Base-by-base conservation (phyloP, 2,888 invertebrate genomes). In the Koerneria pararmatus region DNA sequence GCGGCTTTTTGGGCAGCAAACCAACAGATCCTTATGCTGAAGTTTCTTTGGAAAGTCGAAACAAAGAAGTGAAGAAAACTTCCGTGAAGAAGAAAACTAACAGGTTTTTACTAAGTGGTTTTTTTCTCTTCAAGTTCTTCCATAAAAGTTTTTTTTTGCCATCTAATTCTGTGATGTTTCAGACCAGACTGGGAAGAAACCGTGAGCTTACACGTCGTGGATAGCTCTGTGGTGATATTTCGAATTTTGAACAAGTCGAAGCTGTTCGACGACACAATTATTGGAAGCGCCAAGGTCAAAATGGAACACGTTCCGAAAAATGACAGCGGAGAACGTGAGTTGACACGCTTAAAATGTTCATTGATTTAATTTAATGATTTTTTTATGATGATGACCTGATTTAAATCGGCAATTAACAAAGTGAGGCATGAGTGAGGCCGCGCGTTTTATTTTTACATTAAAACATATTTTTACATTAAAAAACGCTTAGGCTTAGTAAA, bases 121-220 rank as follows among this genome's bases (percentile, higher is more conserved):
- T 41, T 41, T n/a, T 41, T 15, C 46, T 11, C 11, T n/a, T 41
- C 11, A 15, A 41, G 11, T 15, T 41, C n/a, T 41, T n/a, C n/a
- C n/a, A n/a, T n/a, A n/a, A n/a, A n/a, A n/a, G n/a, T n/a, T n/a
- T n/a, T n/a, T n/a, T n/a, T n/a, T n/a, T n/a, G n/a, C n/a, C n/a
- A n/a, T n/a, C n/a, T n/a, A n/a, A n/a, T n/a, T n/a, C n/a, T n/a
- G n/a, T n/a, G n/a, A n/a, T 41, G 11, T 41, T n/a, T 58, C 46
- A 48, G 73, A 29, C 82, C 82, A 0, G 75, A 80, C 66, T 83
- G 83, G 82, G 80, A 82, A 22, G 83, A 83, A 57, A 57, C 69
- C 15, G 65, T 81, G 63, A 67, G 71, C 24, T n/a, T 77, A 6
- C 67, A 57, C 34, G 78, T 80, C 24, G 71, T 68, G n/a, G 81